Base-by-base conservation (phyloP, 2,888 invertebrate species). In the Hirtodrosophila cameraria region DNA sequence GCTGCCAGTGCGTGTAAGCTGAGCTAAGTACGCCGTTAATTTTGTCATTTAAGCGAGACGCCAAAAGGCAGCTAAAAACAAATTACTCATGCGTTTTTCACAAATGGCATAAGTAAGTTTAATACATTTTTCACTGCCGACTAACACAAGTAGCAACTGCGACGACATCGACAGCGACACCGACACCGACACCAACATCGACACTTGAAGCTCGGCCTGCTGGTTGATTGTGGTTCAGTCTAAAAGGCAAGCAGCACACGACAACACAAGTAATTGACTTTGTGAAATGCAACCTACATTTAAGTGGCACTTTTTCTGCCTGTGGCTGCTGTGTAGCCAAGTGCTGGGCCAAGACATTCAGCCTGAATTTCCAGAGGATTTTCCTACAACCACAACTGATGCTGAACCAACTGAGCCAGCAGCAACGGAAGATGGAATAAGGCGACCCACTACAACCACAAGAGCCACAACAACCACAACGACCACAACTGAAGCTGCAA, bases 351-450 rank as follows among this genome's bases (percentile, higher is more conserved):
- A 89, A 39, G 88, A 89, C 52, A 59, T 84, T 7, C n/a, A 13
- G 35, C 88, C 88, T 0, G 66, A 78, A 27, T 45, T 79, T 3
- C 84, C 87, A 0, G 71, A 71, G 16, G 82, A 88, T 23, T 64
- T 67, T 7, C 18, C 54, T 8, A 39, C 36, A 9, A 64, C 58
- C 8, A 62, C 76, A 13, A n/a, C 9, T 6, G 48, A 27, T 6
- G 4, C 12, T 4, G 5, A n/a, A n/a, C n/a, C 35, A 30, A 45
- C 39, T 16, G 42, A 65, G 13, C 20, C 5, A 28, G 11, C 12
- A 1, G 31, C 27, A 16, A 16, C 43, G n/a, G n/a, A n/a, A n/a
- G n/a, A n/a, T n/a, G n/a, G n/a, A n/a, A n/a, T n/a, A n/a, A n/a
- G n/a, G n/a, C n/a, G n/a, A n/a, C n/a, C n/a, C 11, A 11, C 20